Base-by-base conservation (phyloP, 2,113 vertebrate species). In the Tragelaphus strepsiceros region DNA sequence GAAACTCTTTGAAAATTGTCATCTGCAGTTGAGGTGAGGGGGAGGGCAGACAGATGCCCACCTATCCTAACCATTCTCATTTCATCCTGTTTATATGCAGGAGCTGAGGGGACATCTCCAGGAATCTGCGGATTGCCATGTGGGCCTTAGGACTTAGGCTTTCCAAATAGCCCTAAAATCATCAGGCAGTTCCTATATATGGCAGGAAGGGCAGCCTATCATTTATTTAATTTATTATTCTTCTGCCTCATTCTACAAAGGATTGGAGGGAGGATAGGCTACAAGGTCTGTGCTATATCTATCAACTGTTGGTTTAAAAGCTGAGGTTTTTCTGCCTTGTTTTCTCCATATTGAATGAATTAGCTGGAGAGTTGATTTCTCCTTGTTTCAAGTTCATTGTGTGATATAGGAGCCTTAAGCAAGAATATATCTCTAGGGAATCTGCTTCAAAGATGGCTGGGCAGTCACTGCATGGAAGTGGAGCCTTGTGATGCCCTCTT, bases 341-440 rank as follows among this genome's bases (percentile, higher is more conserved):
- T 94, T 96, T 85, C 80, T 96, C 39, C 74, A 94, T 92, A 74
- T 92, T 97, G 74, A n/a, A 90, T 85, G 92, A 88, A 95, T 96
- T 97, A 97, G 12, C 93, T 95, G 49, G 82, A 43, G 30, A 94
- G 54, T 90, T 95, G 74, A 22, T 35, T 96, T 96, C 51, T 95
- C 62, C 88, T 95, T 92, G 30, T 95, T 97, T 98, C 94, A 91
- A 95, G 80, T 96, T 92, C 77, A 93, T 85, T 96, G 84, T 85
- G 81, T 80, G 97, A 90, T 91, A 88, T 32, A 80, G 46, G 67
- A 84, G 16, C 11, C 56, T 90, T 97, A 59, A 97, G 16, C 13
- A 97, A 94, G 59, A 93, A 80, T 92, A 7, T 83, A 97, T 91
- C 67, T 64, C 61, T 61, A 51, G 22, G 64, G 91, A 96, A 43